Conservation (phyloP, 1,140 invertebrate genomes). For the Reticulitermes speratus region DNA sequence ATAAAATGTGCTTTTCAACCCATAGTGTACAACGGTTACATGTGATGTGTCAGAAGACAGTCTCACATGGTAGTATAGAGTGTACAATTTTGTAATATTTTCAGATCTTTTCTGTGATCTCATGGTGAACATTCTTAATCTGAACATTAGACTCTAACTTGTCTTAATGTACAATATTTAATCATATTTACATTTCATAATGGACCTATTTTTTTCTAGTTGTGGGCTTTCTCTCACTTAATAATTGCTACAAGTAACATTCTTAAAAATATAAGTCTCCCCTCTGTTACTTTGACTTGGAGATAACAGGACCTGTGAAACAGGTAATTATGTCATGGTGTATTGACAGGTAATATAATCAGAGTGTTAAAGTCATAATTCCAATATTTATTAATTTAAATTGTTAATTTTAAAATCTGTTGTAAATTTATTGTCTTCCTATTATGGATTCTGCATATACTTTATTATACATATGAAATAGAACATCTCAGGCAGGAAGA, state of each 20-base stretch:
- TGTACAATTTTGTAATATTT: too few relatives aligned
- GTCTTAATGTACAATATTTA: too few relatives aligned
- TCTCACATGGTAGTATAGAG: not conserved
- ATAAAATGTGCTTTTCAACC: not conserved
- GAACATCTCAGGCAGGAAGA: not conserved
- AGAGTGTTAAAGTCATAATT: not conserved
- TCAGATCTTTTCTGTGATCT: too few relatives aligned
- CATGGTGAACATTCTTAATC: too few relatives aligned
- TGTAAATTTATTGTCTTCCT: not conserved
- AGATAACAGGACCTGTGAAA: not conserved
- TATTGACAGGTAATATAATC: slow-evolving; percentile 4
- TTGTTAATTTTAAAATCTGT: not conserved
- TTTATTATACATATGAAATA: not conserved
- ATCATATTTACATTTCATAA: too few relatives aligned
- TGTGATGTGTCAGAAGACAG: not conserved
- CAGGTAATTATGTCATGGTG: not conserved
- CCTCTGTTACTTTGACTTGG: too few relatives aligned
- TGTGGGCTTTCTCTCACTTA: too few relatives aligned
- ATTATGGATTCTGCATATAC: not conserved
- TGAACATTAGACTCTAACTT: too few relatives aligned
- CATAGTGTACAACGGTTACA: not conserved
- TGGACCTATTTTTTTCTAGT: too few relatives aligned
- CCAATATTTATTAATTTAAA: not conserved
- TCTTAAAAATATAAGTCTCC: too few relatives aligned
- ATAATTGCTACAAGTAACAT: too few relatives aligned